These are phyloP conservation scores for Leptopilina clavipes DNA, from an alignment of 1,140 invertebrate species.

Conservation along the genomic window DNA sequence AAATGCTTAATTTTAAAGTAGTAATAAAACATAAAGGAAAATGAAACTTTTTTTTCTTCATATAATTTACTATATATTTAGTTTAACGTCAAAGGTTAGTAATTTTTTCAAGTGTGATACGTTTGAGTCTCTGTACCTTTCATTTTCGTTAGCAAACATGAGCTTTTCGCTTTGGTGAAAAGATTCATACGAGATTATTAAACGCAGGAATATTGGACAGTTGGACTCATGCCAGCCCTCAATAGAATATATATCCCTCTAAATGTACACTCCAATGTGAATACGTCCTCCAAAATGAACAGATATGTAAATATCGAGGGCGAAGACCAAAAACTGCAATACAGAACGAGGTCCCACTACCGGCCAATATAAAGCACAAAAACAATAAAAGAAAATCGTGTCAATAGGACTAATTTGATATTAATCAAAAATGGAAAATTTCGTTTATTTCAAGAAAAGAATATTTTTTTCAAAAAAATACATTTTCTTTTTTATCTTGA, in stretches of 20 bases:
- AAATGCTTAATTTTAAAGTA: too few species aligned
- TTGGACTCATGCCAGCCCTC: slow-evolving; percentile 44
- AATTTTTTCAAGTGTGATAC: slow-evolving; percentile 14
- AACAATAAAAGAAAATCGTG: too few species aligned
- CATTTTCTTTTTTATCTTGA: too few species aligned
- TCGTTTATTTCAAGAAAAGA: too few species aligned
- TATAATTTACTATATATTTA: not conserved
- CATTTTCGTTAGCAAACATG: slow-evolving; percentile 31
- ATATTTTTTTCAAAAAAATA: too few species aligned
- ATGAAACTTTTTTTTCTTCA: too few species aligned
- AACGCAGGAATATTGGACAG: slow-evolving; percentile 47
- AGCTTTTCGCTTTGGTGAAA: slow-evolving; percentile 29
- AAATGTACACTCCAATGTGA: slow-evolving; percentile 3
- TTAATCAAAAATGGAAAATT: too few species aligned
- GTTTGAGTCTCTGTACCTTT: slow-evolving; percentile 14
- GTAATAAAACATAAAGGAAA: too few species aligned
- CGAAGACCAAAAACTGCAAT: slow-evolving; percentile 27
- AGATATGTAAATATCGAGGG: slow-evolving; percentile 33
- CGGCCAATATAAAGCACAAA: too few species aligned
- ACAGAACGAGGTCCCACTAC: not conserved
- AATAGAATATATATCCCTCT: slow-evolving; percentile 31
- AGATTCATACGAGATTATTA: slow-evolving; percentile 50
- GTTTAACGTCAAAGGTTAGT: not conserved
- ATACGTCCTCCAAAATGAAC: slow-evolving; percentile 27
- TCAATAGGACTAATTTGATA: too few species aligned